Conservation (phyloP, 2,797 vertebrate species). For the Bradypus variegatus region DNA sequence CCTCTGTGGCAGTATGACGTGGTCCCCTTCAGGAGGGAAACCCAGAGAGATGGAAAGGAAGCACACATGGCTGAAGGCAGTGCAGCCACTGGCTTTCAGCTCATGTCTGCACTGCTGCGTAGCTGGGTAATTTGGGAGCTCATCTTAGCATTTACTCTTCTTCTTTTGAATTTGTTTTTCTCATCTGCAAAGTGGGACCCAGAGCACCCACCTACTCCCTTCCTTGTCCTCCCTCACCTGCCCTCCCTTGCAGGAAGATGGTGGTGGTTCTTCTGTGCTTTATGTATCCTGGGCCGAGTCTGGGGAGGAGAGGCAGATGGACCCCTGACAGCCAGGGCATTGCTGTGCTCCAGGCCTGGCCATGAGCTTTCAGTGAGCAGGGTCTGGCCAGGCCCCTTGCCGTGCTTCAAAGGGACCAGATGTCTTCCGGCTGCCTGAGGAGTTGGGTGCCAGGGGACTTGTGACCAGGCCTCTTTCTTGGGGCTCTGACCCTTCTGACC, state of each 20-base stretch:
- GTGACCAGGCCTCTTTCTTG: neutral
- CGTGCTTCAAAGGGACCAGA: neutral
- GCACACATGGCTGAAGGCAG: neutral
- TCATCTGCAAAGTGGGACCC: neutral
- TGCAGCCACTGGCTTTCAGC: neutral
- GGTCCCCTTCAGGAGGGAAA: neutral
- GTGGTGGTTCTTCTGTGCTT: neutral
- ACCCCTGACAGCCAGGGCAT: neutral
- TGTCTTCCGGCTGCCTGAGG: neutral
- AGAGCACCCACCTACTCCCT: accelerated
- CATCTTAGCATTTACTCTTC: neutral
- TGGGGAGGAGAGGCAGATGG: neutral
- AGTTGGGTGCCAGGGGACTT: neutral
- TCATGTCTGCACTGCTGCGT: neutral
- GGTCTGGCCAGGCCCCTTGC: too few species aligned
- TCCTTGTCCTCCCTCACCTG: neutral
- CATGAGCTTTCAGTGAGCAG: neutral
- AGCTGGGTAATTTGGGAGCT: neutral
- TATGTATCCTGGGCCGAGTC: neutral
- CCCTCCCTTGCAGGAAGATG: neutral
- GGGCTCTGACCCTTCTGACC: neutral
- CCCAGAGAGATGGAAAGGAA: neutral
- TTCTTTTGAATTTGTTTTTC: neutral
- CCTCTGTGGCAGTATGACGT: accelerated
- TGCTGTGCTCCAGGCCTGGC: neutral